Evolutionary conservation across 1,140 invertebrate genomes (phyloP), one percentile per base, ranked within the genome.

Genomic region (Popillia japonica): DNA sequence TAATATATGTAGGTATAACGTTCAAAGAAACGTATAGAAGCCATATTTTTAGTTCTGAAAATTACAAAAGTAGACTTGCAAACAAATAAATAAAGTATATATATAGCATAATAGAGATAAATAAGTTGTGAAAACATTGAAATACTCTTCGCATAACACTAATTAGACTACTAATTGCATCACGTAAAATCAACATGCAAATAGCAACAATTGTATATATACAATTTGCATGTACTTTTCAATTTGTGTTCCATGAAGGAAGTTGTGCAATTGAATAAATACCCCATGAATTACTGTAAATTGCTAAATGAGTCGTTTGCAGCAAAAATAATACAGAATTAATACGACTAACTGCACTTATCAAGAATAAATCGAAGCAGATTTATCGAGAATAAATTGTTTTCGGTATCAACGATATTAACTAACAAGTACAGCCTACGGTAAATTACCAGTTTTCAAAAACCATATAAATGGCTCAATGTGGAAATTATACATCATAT

Each of bases 191-290:
- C 22, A 27, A 68, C 61, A 68, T 68, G 48, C 17, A 55, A 55
- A 55, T 55, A 55, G 48, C 17, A 17, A 14, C 48, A 44, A 9
- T 17, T 55, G 48, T 55, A 55, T 55, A 55, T 22, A 27, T 22
- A 14, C 9, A 22, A 68, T 22, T 10, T 68, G 27, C 22, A 48
- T 17, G 61, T 68, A 68, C 22, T 34, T 68, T 34, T 68, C 27
- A 34, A 34, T 34, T 34, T 34, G 27, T 34, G 4, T 34, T 34
- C 27, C 27, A 34, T 34, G 27, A 27, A 68, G 61, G 61, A 68
- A 68, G 61, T 68, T 68, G 61, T 68, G 61, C 61, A 68, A 68
- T 22, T 22, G 61, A 68, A 68, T 68, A 68, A 68, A 22, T 68
- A 20, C 61, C n/a, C 22, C 20, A 68, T 17, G 22, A 68, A 68